Percentiles rank a stretch among this genome's conserved stretches.
These are phyloP conservation scores for Theretra japonica DNA, from an alignment of 2,888 invertebrate genomes.

Conservation along the genomic window DNA sequence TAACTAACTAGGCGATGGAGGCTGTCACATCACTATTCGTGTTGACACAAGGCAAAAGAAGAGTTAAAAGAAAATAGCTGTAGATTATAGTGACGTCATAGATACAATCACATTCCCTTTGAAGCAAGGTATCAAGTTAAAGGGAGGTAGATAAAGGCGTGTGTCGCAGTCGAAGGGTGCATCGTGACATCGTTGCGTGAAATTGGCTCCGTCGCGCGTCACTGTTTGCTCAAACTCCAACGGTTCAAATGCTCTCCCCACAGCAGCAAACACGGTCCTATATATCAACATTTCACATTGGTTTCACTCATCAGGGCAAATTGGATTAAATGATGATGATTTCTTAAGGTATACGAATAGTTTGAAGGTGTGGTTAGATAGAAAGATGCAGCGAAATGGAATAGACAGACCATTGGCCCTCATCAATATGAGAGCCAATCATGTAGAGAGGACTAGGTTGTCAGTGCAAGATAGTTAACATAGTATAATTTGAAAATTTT, in stretches of 20 bases:
- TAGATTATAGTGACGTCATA: no score
- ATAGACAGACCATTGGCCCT: no score
- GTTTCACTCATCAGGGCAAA: neutral
- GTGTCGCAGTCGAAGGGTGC: neutral
- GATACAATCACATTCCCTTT: neutral
- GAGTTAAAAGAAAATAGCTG: neutral
- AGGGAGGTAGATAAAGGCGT: neutral
- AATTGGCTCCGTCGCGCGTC: conserved; percentile 47
- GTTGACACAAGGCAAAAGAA: neutral
- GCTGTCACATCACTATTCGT: neutral
- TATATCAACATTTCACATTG: neutral
- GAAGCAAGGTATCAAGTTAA: neutral
- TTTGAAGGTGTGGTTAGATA: no score
- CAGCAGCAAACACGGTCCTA: neutral
- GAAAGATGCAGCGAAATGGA: no score
- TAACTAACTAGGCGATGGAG: no score
- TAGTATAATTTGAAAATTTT: no score
- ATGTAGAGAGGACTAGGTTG: no score
- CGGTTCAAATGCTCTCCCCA: conserved; percentile 38
- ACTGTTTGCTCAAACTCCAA: conserved; percentile 45
- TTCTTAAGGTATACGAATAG: no score
- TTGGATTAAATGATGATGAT: no score
- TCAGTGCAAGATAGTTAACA: no score
- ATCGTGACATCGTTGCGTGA: conserved; percentile 42
- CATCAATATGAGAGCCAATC: no score